Evolutionary conservation across 1,140 invertebrate species (phyloP).

Genomic region (Melipona quadrifasciata): DNA sequence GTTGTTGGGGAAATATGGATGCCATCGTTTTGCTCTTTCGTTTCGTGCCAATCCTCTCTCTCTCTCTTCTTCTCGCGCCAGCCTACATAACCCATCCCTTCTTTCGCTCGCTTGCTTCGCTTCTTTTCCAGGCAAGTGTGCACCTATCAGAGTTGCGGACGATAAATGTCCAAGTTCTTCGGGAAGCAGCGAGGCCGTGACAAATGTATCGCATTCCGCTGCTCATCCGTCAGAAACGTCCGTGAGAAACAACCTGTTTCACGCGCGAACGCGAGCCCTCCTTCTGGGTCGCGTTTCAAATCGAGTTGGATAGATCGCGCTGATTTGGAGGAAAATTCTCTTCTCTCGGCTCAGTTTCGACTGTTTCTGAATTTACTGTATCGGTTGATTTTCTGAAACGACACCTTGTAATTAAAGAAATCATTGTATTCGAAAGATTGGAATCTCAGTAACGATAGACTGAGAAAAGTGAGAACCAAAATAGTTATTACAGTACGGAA

Average conservation of each 20-base stretch:
- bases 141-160: conserved; percentile 21
- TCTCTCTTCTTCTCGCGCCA: too few relatives aligned
- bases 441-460: too few relatives aligned
- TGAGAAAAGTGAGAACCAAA: too few relatives aligned
- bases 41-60: not conserved
- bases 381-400: too few relatives aligned
- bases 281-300: not conserved
- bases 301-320: not conserved
- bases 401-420: too few relatives aligned
- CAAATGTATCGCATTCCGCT: conserved; percentile 48
- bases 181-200: conserved; percentile 26
- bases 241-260: conserved; percentile 51
- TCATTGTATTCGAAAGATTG: too few relatives aligned
- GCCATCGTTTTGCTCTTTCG: conserved; percentile 17
- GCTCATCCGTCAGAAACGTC: conserved; percentile 32
- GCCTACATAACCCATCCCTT: not conserved
- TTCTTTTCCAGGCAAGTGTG: not conserved
- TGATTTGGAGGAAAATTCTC: not conserved
- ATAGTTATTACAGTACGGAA: too few relatives aligned
- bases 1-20: conserved; percentile 24
- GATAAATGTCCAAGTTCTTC: conserved; percentile 64
- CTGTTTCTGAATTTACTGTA: too few relatives aligned
- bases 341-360: not conserved
- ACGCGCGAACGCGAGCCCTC: not conserved
- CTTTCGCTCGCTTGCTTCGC: not conserved